Evolutionary conservation across 2,888 invertebrate species (phyloP).

Genomic region (Parnassius mnemosyne): DNA sequence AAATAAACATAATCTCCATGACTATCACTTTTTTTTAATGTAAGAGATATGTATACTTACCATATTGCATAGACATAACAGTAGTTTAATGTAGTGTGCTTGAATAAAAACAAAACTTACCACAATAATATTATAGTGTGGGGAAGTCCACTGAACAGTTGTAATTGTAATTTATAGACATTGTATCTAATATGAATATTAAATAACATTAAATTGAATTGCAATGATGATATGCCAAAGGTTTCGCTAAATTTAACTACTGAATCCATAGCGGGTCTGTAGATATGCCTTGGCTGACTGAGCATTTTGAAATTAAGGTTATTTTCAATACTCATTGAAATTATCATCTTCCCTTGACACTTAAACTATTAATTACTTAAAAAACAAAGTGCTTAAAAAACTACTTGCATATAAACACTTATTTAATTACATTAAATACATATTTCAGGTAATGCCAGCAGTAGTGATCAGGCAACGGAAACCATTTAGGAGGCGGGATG

Average conservation of each 20-base stretch:
- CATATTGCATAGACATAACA: no score
- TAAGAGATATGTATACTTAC: no score
- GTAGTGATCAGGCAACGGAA: conserved; percentile 99
- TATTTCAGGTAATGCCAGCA: conserved; percentile 95
- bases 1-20: no score
- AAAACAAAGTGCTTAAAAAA: no score
- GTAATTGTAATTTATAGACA: no score
- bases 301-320: conserved; percentile 36
- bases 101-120: no score
- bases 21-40: no score
- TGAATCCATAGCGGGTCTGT: conserved; percentile 57
- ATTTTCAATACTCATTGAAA: background rate
- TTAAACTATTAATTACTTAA: background rate
- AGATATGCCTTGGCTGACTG: conserved; percentile 79
- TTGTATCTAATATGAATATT: background rate
- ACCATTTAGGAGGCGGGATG: conserved; percentile 99
- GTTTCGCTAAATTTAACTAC: conserved; percentile 66
- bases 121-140: no score
- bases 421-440: no score
- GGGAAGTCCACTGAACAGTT: no score
- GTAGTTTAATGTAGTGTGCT: no score
- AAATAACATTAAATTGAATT: conserved; percentile 20
- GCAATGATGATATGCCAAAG: conserved; percentile 71
- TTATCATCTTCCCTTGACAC: no score
- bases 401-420: background rate